Percentiles rank a stretch among this genome's conserved stretches.
Conservation (phyloP, 2,888 invertebrate genomes). For the Entomobrya proxima region DNA sequence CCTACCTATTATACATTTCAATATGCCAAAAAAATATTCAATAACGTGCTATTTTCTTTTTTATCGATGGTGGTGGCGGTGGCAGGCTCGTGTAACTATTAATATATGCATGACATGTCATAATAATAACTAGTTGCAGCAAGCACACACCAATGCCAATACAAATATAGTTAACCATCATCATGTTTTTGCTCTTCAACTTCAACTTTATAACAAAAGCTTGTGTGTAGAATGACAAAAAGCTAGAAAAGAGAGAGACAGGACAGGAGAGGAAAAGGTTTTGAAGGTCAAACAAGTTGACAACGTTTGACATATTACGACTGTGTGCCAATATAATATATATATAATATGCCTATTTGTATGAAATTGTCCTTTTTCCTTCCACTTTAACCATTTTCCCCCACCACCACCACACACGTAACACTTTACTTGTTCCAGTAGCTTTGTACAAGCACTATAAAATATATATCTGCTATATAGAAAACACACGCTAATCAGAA, state of each 20-base stretch:
- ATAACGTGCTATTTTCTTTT: neutral
- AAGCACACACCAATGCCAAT: neutral
- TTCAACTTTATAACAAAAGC: no score
- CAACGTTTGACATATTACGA: slow-evolving; percentile 55
- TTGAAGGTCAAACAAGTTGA: slow-evolving; percentile 65
- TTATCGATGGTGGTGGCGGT: neutral
- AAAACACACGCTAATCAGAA: neutral
- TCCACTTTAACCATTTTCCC: neutral
- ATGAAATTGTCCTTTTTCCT: slow-evolving; percentile 20
- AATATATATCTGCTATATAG: neutral
- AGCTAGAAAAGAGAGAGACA: neutral
- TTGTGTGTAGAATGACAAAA: neutral
- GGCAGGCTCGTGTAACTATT: neutral
- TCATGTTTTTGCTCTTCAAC: no score
- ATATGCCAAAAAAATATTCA: slow-evolving; percentile 1
- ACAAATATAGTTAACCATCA: slow-evolving; percentile 36
- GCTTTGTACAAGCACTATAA: neutral
- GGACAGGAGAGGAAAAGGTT: slow-evolving; percentile 43
- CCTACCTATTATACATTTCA: neutral
- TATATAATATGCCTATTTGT: slow-evolving; percentile 3
- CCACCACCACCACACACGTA: neutral
- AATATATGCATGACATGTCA: slow-evolving; percentile 9
- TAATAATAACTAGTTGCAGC: neutral
- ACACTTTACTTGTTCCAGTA: neutral
- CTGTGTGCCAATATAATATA: no score